Base-by-base conservation (phyloP, 2,888 invertebrate genomes). In the Xanthostigma xanthostigma region DNA sequence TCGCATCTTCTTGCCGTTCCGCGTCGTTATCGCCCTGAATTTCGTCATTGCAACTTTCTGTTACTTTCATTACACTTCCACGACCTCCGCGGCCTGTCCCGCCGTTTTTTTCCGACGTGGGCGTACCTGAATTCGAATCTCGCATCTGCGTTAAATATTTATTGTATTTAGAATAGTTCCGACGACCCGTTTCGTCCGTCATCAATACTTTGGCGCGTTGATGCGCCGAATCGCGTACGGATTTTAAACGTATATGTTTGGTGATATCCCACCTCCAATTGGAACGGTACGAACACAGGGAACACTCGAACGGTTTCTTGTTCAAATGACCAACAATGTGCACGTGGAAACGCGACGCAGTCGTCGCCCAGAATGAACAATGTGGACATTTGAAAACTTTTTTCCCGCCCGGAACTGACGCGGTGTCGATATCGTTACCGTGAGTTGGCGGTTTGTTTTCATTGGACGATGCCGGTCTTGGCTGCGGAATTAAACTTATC, bases 181-280 rank as follows among this genome's bases (percentile, higher is more conserved):
- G 75, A 53, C 90, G 74, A 9, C 92, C 92, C 38, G 90, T 88
- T 68, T 91, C 90, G 63, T 92, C 91, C 45, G 89, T 91, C 83
- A 92, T 86, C 49, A 92, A 71, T 41, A 92, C 89, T 66, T 84
- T 81, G 45, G 85, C 87, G 53, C 76, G 77, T 58, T 80, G 78
- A 65, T 92, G 92, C 44, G 80, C 81, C 45, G 83, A 81, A 69
- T 90, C 91, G 53, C 89, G 75, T 17, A 84, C 84, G 8, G 87
- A 84, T 71, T 91, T 92, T 58, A 92, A 72, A 60, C 90, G 84
- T 54, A 95, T 93, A 66, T 96, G 96, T 65, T 95, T 91, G 33
- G 91, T 90, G 51, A 95, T 91, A 69, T 95, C 95, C 89, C 93
- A 94, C 54, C 93, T 79, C 93, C 94, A 95, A 64, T 95, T 95